Conservation (phyloP, 2,888 invertebrate species). For the Lithosia quadra region DNA sequence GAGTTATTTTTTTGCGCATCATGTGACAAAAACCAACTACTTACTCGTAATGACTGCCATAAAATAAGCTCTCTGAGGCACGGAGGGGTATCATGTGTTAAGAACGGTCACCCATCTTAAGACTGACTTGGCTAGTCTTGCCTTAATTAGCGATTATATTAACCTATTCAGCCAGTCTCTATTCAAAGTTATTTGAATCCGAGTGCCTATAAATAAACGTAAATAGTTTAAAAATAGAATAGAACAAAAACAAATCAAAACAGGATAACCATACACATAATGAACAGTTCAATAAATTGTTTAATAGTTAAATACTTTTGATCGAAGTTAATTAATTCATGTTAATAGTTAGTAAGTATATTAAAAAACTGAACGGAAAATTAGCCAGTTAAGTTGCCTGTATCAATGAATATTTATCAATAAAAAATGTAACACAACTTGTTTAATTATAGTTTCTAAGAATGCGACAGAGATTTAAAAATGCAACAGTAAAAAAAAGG, state of each 20-base stretch:
- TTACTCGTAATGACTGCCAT: too few species aligned
- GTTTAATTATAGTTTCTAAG: conserved; percentile 27
- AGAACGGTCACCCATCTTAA: too few species aligned
- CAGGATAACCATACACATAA: not conserved
- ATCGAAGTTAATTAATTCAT: too few species aligned
- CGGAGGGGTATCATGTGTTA: too few species aligned
- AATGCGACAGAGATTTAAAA: conserved; percentile 13
- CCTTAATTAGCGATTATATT: not conserved
- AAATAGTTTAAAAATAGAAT: not conserved
- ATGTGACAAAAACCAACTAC: too few species aligned
- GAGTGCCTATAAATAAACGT: not conserved
- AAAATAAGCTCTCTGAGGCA: too few species aligned
- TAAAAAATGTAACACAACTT: conserved; percentile 31
- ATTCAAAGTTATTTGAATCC: not conserved
- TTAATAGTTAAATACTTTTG: too few species aligned
- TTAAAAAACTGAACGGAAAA: conserved; percentile 13
- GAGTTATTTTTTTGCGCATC: too few species aligned
- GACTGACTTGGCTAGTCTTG: too few species aligned
- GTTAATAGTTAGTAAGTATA: too few species aligned
- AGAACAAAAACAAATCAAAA: not conserved
- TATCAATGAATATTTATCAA: not conserved
- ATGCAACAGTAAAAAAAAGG: not conserved
- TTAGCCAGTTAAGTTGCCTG: conserved; percentile 7
- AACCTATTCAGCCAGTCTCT: not conserved
- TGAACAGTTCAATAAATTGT: not conserved